Percentiles rank a stretch among this genome's conserved stretches.
These are phyloP conservation scores for Fopius arisanus DNA, from an alignment of 1,140 invertebrate genomes.

Conservation along the genomic window DNA sequence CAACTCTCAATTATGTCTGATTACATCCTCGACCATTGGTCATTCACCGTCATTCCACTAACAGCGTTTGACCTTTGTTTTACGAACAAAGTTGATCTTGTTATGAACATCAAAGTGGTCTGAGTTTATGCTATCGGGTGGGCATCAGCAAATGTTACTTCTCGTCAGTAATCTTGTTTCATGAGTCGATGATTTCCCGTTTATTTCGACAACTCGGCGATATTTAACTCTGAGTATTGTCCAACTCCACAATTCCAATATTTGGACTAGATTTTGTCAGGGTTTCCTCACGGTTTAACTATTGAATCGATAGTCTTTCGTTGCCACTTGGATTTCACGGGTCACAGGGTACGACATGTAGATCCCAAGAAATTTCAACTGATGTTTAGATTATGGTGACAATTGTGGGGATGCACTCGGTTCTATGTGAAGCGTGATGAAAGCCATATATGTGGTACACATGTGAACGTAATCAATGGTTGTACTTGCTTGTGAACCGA, in stretches of 20 bases:
- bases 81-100: neutral
- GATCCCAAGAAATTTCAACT: neutral
- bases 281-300: neutral
- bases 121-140: neutral
- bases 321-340: neutral
- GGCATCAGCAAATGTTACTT: neutral
- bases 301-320: neutral
- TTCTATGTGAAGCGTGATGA: no score
- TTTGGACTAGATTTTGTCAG: no score
- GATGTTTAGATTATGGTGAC: neutral
- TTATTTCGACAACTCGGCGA: neutral
- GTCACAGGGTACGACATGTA: neutral
- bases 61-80: constrained; percentile 3
- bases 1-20: constrained; percentile 42
- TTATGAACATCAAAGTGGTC: neutral
- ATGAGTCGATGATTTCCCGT: neutral
- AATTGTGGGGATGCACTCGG: no score
- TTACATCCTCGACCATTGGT: constrained; percentile 47
- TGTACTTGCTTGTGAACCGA: neutral
- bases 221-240: neutral
- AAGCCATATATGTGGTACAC: no score
- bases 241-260: neutral
- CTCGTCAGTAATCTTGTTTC: neutral
- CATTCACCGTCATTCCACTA: constrained; percentile 34
- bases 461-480: neutral